Percentiles rank a stretch among this genome's conserved stretches.
Evolutionary conservation across 2,113 vertebrate genomes (phyloP).

Genomic region (Sphyrna mokarran): DNA sequence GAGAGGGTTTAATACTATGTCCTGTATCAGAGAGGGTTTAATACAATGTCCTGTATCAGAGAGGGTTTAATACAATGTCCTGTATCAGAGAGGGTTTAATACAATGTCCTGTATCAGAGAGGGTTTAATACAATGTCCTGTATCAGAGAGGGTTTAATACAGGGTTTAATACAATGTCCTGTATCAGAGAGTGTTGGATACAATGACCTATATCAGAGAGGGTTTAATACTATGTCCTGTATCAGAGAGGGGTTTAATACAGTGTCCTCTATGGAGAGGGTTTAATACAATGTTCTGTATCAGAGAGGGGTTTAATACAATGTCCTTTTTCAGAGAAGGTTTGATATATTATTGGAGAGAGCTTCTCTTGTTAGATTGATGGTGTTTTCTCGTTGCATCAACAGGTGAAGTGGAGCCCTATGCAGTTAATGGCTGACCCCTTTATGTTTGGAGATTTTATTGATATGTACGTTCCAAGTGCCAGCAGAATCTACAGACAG

Average conservation of each 20-base stretch:
- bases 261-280: background rate
- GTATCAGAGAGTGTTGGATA: too few relatives aligned
- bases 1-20: background rate
- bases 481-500: constrained; percentile 47
- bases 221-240: background rate
- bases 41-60: background rate
- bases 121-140: background rate
- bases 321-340: background rate
- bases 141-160: background rate
- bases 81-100: background rate
- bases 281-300: background rate
- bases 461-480: constrained; percentile 45
- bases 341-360: background rate
- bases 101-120: background rate
- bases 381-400: background rate
- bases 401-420: constrained; percentile 42
- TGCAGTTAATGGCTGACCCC: constrained; percentile 47
- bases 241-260: background rate
- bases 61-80: background rate
- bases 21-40: background rate
- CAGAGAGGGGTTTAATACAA: background rate
- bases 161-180: too few relatives aligned
- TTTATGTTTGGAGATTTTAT: constrained; percentile 54
- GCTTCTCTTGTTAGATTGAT: background rate
- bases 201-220: too few relatives aligned